Base-by-base conservation (phyloP, 2,888 invertebrate genomes). In the Ophion costatus region DNA sequence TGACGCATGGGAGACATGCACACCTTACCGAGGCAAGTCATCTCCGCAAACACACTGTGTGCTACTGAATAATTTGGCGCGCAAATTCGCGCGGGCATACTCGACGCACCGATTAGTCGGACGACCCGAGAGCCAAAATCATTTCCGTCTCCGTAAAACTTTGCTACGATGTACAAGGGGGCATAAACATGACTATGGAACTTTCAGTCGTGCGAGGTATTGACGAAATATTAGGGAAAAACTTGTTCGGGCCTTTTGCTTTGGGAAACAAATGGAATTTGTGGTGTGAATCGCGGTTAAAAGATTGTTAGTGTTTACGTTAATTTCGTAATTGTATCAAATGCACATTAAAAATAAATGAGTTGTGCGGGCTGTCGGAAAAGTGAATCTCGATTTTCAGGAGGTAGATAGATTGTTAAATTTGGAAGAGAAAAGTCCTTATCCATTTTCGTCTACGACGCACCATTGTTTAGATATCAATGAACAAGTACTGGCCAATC, bases 1-100 rank as follows among this genome's bases (percentile, higher is more conserved):
- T 84, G 80, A 84, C 80, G 80, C 83, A 67, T 77, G 73, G 80
- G 57, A 71, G 67, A 79, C 74, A 57, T 38, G 70, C 64, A 71
- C 78, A 59, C 20, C 64, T 80, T 61, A 75, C 64, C 56, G n/a
- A 71, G 29, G 24, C 61, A 71, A 64, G 70, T 70, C 75, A 64
- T 80, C 66, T 20, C 45, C 64, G 42, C 57, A n/a, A 69, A 74
- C 45, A 61, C 33, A 29, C 10, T 33, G 56, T 33, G n/a, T 20
- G 20, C 69, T 29, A 22, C 64, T 42, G 69, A 51, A 80, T 38
- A 74, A 79, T 70, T 74, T 75, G 75, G 71, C 38, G 76, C 66
- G 80, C 20, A 71, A 71, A 80, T 75, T 75, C 64, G 51, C 22
- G 42, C 69, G 69, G 51, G 17, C 38, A 38, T 38, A 51, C 51